These are phyloP conservation scores for Glossophaga mutica DNA, from an alignment of 2,797 vertebrate genomes.

Conservation along the genomic window DNA sequence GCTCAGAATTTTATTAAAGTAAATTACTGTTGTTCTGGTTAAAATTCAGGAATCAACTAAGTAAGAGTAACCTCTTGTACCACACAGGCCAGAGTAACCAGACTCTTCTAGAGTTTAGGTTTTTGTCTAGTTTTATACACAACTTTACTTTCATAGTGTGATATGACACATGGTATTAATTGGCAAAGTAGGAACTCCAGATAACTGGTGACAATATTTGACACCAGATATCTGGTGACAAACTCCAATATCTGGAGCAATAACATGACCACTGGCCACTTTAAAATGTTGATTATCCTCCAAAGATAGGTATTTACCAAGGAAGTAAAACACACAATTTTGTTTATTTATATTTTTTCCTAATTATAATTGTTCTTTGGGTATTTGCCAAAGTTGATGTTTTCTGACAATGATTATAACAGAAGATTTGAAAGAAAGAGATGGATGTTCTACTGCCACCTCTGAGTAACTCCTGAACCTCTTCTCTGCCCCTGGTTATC, in stretches of 20 bases:
- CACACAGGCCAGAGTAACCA: not conserved
- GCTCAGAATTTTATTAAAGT: not conserved
- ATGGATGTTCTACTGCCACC: not conserved
- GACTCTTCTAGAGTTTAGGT: not conserved
- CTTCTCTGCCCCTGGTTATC: not conserved
- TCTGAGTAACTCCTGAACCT: not conserved
- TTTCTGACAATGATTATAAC: not conserved
- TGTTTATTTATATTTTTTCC: not conserved
- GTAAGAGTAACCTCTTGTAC: not conserved
- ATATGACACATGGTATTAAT: not conserved
- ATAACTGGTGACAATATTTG: not conserved
- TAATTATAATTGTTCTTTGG: not conserved
- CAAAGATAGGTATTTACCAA: not conserved
- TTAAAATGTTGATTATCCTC: not conserved
- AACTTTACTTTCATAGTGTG: not conserved
- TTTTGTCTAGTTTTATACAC: not conserved
- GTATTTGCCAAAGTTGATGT: not conserved
- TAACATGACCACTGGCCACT: not conserved
- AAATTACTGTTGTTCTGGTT: not conserved
- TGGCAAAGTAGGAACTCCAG: not conserved
- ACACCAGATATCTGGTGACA: not conserved
- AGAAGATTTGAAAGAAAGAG: not conserved
- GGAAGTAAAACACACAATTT: not conserved
- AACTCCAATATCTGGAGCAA: not conserved
- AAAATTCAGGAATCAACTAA: not conserved